Conservation (phyloP, 2,113 vertebrate genomes). For the Alouatta palliata region DNA sequence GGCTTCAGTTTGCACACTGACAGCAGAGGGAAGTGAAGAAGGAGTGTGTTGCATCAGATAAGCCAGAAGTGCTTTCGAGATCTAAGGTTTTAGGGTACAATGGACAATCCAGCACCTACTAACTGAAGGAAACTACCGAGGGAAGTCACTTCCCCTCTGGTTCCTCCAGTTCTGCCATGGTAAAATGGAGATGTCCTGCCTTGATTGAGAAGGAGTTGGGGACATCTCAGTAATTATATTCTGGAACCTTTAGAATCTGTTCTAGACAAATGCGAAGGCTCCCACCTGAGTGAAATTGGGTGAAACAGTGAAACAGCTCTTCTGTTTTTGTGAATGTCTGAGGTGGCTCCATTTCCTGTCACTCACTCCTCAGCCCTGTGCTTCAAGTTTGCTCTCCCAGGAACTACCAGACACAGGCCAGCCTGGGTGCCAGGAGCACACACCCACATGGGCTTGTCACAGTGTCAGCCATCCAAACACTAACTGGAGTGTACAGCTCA, state of each 20-base stretch:
- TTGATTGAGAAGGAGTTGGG: neutral
- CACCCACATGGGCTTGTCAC: constrained; percentile 46
- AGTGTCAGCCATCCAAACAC: constrained; percentile 17
- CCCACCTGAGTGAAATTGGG: neutral
- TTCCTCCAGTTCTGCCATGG: neutral
- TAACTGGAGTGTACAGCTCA: neutral
- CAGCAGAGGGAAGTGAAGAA: neutral
- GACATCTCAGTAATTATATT: neutral
- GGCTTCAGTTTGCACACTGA: neutral
- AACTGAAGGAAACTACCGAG: neutral
- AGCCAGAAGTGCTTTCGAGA: neutral
- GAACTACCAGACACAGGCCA: neutral
- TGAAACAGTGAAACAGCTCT: neutral
- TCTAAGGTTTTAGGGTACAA: neutral
- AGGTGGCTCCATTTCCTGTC: neutral
- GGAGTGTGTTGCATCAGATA: neutral
- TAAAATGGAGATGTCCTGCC: neutral
- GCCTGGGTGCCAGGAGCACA: constrained; percentile 37
- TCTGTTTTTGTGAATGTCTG: neutral
- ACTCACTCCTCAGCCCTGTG: neutral
- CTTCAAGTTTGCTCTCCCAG: neutral
- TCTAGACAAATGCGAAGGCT: neutral
- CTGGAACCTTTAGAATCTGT: neutral
- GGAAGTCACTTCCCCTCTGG: neutral
- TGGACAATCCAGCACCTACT: neutral